A percentile compares a stretch with the other conserved stretches of the same genome.
These are phyloP conservation scores for Loris lydekkerianus DNA, from an alignment of 2,797 vertebrate genomes.

Conservation along the genomic window DNA sequence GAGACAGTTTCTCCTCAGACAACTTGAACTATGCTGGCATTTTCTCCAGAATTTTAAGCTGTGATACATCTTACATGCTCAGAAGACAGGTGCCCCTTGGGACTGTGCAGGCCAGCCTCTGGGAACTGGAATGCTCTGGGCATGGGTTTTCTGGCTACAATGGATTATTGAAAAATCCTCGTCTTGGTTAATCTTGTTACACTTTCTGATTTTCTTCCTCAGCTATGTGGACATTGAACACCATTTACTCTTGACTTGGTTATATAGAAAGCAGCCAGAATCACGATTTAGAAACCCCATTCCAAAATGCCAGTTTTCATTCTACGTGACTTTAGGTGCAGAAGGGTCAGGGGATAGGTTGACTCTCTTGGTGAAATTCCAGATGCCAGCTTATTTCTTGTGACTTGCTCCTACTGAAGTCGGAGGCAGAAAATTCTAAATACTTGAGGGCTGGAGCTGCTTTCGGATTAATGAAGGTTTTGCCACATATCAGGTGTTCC, in stretches of 20 bases:
- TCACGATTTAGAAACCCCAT: slow-evolving; percentile 13
- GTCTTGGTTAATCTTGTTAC: background rate
- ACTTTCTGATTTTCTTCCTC: slow-evolving; percentile 30
- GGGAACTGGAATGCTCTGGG: background rate
- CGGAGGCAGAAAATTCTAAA: background rate
- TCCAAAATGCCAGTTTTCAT: slow-evolving; percentile 34
- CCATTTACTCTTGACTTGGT: slow-evolving; percentile 32
- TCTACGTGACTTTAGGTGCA: background rate
- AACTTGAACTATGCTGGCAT: background rate
- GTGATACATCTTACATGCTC: background rate
- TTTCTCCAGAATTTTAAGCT: slow-evolving; percentile 10
- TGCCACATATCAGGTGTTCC: background rate
- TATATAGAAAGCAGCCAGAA: slow-evolving; percentile 15
- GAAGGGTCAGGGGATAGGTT: background rate
- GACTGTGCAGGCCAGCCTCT: no score
- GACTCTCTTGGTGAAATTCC: background rate
- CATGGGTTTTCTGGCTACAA: background rate
- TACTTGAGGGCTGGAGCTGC: background rate
- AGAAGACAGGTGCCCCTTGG: background rate
- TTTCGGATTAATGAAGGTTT: slow-evolving; percentile 58
- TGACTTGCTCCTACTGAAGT: background rate
- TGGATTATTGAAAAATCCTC: slow-evolving; percentile 9
- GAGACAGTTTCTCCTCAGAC: background rate
- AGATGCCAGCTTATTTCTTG: background rate
- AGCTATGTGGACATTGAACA: background rate